Percentiles rank a stretch among this genome's conserved stretches.
These are phyloP conservation scores for Hyperopisus bebe DNA, from an alignment of 2,113 vertebrate species.

Conservation along the genomic window DNA sequence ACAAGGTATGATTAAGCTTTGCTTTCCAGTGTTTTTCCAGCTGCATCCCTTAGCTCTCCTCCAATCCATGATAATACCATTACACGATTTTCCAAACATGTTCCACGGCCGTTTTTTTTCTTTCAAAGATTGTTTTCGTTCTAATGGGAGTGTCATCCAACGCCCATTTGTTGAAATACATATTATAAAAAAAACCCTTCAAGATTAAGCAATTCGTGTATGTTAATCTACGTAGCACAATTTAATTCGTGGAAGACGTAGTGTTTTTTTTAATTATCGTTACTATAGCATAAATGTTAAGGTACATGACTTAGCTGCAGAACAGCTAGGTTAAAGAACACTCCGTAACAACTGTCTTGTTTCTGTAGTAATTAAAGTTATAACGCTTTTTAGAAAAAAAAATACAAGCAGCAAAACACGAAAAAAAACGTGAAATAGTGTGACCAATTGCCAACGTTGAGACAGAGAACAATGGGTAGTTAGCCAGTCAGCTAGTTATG, in stretches of 20 bases:
- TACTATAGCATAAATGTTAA: neutral
- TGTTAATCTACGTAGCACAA: neutral
- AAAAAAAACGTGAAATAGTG: neutral
- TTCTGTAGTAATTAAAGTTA: neutral
- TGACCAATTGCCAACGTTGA: neutral
- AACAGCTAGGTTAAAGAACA: neutral
- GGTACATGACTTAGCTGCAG: neutral
- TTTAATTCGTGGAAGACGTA: neutral
- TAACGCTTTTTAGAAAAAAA: neutral
- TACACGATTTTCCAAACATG: neutral
- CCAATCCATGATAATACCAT: neutral
- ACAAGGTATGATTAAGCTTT: neutral
- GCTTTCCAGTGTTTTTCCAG: neutral
- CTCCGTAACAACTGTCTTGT: neutral
- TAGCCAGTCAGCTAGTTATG: neutral
- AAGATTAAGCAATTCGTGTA: neutral
- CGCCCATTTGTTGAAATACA: neutral
- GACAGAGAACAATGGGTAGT: neutral
- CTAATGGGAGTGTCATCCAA: neutral
- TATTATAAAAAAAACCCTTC: neutral
- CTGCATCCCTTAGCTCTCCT: neutral
- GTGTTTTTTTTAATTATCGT: neutral
- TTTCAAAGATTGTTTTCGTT: neutral
- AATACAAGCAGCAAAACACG: neutral
- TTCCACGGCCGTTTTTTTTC: neutral